phyloP scores from a whole-genome alignment of 2,888 invertebrate species.

The Andrena hattorfiana region DNA sequence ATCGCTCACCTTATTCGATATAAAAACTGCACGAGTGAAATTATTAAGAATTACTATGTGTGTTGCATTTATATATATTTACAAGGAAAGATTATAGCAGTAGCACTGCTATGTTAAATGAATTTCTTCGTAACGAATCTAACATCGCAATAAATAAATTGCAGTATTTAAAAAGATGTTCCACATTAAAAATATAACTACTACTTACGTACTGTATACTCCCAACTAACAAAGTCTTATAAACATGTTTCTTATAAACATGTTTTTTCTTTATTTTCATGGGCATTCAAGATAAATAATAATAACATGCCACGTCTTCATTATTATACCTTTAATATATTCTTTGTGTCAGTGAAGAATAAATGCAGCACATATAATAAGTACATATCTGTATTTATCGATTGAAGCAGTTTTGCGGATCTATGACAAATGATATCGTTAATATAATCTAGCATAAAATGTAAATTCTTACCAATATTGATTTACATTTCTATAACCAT shows the following conservation, averaged over 20 bases:
- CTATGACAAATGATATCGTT: slow-evolving; percentile 70
- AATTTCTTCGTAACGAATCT: no score
- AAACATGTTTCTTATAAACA: no score
- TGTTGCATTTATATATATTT: no score
- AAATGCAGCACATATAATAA: neutral
- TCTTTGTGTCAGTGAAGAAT: neutral
- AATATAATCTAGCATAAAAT: slow-evolving; percentile 18
- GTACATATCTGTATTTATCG: neutral
- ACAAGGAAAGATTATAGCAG: no score
- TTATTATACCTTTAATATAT: neutral
- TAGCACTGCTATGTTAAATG: no score
- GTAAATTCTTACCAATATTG: slow-evolving; percentile 3
- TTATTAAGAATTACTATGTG: neutral
- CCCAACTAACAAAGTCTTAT: no score
- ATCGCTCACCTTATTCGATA: neutral
- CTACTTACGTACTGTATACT: no score
- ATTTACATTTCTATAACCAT: slow-evolving; percentile 18
- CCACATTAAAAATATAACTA: no score
- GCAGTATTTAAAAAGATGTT: no score
- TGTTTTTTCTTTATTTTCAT: neutral
- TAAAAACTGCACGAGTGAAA: neutral
- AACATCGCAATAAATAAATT: no score
- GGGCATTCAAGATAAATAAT: neutral
- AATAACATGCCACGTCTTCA: neutral
- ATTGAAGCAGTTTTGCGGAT: slow-evolving; percentile 74